A percentile compares a stretch with the other conserved stretches of the same genome.
Evolutionary conservation across 2,113 vertebrate species (phyloP).

Genomic region (Platysternon megacephalum): DNA sequence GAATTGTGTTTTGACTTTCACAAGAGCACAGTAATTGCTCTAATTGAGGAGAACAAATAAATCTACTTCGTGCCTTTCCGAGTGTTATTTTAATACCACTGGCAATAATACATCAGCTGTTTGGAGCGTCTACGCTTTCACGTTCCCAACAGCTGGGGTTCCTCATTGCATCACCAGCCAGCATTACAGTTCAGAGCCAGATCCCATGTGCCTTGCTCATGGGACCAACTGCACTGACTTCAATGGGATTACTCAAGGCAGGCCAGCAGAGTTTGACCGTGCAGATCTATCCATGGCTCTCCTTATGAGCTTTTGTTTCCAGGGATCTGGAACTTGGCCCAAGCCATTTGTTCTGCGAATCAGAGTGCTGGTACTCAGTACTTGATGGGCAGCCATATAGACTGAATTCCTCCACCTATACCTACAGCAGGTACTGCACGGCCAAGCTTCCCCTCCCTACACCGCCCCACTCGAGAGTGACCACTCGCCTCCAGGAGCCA

Average conservation of each 20-base stretch:
- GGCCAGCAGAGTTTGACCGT: not conserved
- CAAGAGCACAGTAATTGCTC: not conserved
- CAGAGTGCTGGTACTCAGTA: not conserved
- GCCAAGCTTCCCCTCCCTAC: not conserved
- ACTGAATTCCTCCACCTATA: not conserved
- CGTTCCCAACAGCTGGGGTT: not conserved
- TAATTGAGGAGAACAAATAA: not conserved
- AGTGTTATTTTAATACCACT: not conserved
- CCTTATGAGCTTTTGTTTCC: not conserved
- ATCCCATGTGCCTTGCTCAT: not conserved
- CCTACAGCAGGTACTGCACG: not conserved
- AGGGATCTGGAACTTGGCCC: not conserved
- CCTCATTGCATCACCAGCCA: not conserved
- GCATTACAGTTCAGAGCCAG: not conserved
- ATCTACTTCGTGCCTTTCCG: not conserved
- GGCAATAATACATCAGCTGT: not conserved
- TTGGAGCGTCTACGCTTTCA: not conserved
- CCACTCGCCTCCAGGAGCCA: not conserved
- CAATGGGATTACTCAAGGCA: not conserved
- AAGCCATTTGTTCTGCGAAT: not conserved
- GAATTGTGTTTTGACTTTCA: not conserved
- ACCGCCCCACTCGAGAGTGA: not conserved
- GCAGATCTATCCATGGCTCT: not conserved
- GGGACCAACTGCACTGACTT: not conserved
- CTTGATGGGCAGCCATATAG: not conserved